These are phyloP conservation scores for Labeo catla DNA, from an alignment of 2,113 vertebrate genomes.

Conservation along the genomic window DNA sequence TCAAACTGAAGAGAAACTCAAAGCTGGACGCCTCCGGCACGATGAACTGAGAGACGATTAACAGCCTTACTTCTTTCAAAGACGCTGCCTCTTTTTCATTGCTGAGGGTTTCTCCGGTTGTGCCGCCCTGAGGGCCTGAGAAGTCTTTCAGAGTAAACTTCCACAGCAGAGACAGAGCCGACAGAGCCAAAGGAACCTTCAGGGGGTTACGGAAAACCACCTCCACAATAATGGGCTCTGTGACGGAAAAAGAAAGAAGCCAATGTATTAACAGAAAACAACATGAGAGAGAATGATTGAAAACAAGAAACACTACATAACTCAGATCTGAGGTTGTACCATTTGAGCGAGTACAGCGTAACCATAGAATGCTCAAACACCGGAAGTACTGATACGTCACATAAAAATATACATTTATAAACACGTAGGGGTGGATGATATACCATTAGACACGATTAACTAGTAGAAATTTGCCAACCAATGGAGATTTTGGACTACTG, in stretches of 20 bases:
- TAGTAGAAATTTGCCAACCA: too few relatives aligned
- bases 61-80: conserved; percentile 31
- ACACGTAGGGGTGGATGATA: too few relatives aligned
- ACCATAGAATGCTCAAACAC: neutral
- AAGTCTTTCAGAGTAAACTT: conserved; percentile 85
- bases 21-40: neutral
- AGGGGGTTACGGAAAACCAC: conserved; percentile 92
- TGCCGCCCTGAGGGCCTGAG: conserved; percentile 68
- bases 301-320: neutral
- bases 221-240: conserved; percentile 95
- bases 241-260: neutral
- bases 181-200: conserved; percentile 89
- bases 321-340: neutral
- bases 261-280: neutral
- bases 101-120: conserved; percentile 76
- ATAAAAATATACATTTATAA: neutral
- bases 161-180: conserved; percentile 90
- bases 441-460: too few relatives aligned
- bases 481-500: too few relatives aligned
- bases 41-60: neutral
- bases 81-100: conserved; percentile 74
- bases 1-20: neutral
- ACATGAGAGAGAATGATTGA: neutral
- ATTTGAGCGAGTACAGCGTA: neutral
- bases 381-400: neutral